Evolutionary conservation across 1,140 invertebrate genomes (phyloP).

Genomic region (Diorhabda carinulata): DNA sequence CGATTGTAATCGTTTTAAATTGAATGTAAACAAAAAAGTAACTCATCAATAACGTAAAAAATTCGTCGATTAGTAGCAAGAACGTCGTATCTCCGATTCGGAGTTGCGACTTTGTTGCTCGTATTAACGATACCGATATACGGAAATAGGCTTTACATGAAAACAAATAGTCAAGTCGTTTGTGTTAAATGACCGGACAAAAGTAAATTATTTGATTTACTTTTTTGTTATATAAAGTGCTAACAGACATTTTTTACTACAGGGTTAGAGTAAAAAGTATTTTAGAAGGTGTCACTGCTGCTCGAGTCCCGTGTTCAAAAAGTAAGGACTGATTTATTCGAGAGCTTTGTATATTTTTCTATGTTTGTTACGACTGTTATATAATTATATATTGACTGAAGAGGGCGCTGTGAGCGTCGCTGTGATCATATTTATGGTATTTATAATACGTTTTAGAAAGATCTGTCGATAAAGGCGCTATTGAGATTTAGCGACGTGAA

Average conservation of each 20-base stretch:
- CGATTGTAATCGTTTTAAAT: too few species aligned
- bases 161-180: too few species aligned
- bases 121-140: too few species aligned
- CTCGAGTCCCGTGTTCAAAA: slow-evolving; percentile 36
- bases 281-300: slow-evolving; percentile 27
- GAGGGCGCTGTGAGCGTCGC: slow-evolving; percentile 39
- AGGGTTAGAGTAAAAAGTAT: slow-evolving; percentile 22
- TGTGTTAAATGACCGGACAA: too few species aligned
- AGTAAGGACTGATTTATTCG: slow-evolving; percentile 43
- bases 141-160: too few species aligned
- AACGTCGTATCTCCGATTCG: too few species aligned
- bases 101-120: too few species aligned
- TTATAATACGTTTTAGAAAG: slow-evolving; percentile 42
- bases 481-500: slow-evolving; percentile 2
- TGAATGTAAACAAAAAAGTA: too few species aligned
- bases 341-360: slow-evolving; percentile 50
- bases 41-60: too few species aligned
- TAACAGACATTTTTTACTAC: slow-evolving; percentile 18
- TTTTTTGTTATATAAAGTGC: not conserved
- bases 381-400: slow-evolving; percentile 48
- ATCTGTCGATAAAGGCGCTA: slow-evolving; percentile 38
- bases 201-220: not conserved
- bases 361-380: slow-evolving; percentile 50
- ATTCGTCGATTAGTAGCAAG: too few species aligned
- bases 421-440: slow-evolving; percentile 50